Evolutionary conservation across 2,888 invertebrate genomes (phyloP).

Genomic region (Pollenia labialis): DNA sequence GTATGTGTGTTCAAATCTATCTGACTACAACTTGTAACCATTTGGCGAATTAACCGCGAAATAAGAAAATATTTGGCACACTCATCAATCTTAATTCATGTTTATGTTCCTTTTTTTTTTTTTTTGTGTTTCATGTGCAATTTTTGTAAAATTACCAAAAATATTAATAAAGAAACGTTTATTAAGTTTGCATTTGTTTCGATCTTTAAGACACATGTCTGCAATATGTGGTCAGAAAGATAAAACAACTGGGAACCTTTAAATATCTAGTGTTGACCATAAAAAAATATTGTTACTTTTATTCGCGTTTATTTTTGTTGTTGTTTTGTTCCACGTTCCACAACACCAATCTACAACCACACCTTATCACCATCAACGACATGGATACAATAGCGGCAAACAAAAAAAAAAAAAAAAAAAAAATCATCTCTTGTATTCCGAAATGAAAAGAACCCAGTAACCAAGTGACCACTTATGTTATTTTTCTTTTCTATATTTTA

Average conservation of each 20-base stretch:
- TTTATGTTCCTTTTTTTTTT: slow-evolving; percentile 36
- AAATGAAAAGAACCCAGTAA: slow-evolving; percentile 68
- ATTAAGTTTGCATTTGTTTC: slow-evolving; percentile 56
- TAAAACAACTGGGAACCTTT: slow-evolving; percentile 49
- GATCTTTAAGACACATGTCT: slow-evolving; percentile 25
- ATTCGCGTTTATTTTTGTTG: not conserved
- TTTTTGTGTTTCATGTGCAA: not conserved
- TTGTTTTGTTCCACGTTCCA: slow-evolving; percentile 9
- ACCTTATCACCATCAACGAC: slow-evolving; percentile 62
- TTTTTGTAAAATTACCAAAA: slow-evolving; percentile 3
- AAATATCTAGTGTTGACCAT: slow-evolving; percentile 26
- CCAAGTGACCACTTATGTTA: slow-evolving; percentile 69
- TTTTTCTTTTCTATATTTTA: slow-evolving; percentile 22
- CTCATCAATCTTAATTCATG: slow-evolving; percentile 70
- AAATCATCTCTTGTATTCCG: slow-evolving; percentile 46
- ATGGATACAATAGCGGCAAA: slow-evolving; percentile 1
- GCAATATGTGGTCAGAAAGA: slow-evolving; percentile 14
- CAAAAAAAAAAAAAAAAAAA: slow-evolving; percentile 14
- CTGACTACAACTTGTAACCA: slow-evolving; percentile 30
- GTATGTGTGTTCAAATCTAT: not conserved
- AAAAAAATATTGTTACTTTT: slow-evolving; percentile 42
- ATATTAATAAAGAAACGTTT: slow-evolving; percentile 16
- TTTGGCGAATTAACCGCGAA: slow-evolving; percentile 65
- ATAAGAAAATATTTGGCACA: slow-evolving; percentile 70
- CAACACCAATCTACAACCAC: slow-evolving; percentile 55